Conservation (phyloP, 2,888 invertebrate species). For the Nycteola revayana region DNA sequence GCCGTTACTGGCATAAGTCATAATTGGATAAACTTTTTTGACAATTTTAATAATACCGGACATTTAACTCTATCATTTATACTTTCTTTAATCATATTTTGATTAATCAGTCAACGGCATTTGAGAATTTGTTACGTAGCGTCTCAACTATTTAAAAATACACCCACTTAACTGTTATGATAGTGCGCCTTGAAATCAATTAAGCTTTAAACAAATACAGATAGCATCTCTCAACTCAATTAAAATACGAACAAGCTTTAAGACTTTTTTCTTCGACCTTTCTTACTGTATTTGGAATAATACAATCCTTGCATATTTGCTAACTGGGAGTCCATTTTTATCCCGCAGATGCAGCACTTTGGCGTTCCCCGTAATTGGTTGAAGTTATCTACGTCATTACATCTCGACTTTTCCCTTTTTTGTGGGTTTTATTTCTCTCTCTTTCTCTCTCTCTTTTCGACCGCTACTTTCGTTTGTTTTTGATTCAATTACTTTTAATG, state of each 20-base stretch:
- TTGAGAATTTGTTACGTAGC: no score
- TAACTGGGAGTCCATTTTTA: constrained; percentile 65
- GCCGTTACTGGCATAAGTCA: no score
- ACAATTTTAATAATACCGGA: no score
- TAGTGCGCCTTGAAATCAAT: no score
- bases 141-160: no score
- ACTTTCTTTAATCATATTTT: no score
- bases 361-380: constrained; percentile 75
- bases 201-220: not conserved
- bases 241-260: constrained; percentile 25
- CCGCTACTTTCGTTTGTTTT: constrained; percentile 73
- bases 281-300: constrained; percentile 46
- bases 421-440: constrained; percentile 67
- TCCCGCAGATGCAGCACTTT: constrained; percentile 74
- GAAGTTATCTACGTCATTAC: constrained; percentile 79
- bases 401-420: constrained; percentile 73
- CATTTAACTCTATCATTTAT: no score
- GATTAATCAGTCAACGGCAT: no score
- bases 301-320: constrained; percentile 68
- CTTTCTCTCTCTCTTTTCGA: constrained; percentile 65
- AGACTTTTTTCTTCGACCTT: constrained; percentile 40
- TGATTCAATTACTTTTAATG: constrained; percentile 76
- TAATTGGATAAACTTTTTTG: no score
- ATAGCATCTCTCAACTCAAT: not conserved
- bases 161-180: no score